These are phyloP conservation scores for Gallinago undulata DNA, from an alignment of 2,113 vertebrate genomes.

Conservation along the genomic window DNA sequence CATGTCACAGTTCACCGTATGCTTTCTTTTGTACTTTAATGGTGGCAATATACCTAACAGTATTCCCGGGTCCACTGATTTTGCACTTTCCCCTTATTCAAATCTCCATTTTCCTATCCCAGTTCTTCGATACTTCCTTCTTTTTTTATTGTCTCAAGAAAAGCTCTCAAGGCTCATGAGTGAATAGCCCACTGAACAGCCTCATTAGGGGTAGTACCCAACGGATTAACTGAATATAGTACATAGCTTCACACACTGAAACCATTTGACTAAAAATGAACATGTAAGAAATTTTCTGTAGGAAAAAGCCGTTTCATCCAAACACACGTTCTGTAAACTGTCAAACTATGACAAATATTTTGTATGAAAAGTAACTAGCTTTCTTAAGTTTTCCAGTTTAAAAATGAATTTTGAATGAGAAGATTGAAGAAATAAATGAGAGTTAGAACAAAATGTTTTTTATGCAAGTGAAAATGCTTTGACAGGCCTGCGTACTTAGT, in stretches of 20 bases:
- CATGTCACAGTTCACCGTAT: not conserved
- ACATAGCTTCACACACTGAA: not conserved
- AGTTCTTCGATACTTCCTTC: not conserved
- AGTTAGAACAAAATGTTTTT: not conserved
- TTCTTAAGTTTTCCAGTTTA: not conserved
- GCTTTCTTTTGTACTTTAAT: not conserved
- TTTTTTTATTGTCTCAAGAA: not conserved
- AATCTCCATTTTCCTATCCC: not conserved
- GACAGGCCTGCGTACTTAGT: not conserved
- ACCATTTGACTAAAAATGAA: not conserved
- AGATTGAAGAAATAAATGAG: fast-evolving
- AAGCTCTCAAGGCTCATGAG: not conserved
- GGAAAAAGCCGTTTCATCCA: not conserved
- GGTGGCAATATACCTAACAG: not conserved
- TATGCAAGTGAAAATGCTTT: not conserved
- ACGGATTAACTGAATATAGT: not conserved
- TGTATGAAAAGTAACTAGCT: not conserved
- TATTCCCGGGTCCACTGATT: not conserved
- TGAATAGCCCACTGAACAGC: not conserved
- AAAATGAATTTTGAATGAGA: not conserved
- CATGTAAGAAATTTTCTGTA: not conserved
- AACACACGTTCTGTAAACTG: not conserved
- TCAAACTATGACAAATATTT: not conserved
- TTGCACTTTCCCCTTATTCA: not conserved
- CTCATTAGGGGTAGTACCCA: not conserved